These are phyloP conservation scores for Hipparchia semele DNA, from an alignment of 2,888 invertebrate species.

Conservation along the genomic window DNA sequence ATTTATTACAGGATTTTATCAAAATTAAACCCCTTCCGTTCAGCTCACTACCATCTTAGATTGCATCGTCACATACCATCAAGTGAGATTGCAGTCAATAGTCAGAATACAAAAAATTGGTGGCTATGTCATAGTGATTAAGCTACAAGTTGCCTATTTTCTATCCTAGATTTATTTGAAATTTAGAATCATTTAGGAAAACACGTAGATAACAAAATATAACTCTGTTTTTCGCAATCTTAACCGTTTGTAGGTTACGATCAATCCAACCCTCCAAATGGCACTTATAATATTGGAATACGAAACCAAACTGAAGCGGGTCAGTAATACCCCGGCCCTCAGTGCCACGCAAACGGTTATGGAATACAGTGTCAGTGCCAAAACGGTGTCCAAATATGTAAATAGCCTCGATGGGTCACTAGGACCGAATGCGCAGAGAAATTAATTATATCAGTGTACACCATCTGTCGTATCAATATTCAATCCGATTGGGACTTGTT, in stretches of 20 bases:
- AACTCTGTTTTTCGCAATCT: background rate
- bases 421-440: constrained; percentile 57
- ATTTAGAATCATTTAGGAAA: too few relatives aligned
- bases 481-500: constrained; percentile 69
- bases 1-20: too few relatives aligned
- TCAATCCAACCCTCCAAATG: constrained; percentile 12
- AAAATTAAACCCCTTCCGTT: background rate
- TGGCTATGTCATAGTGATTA: too few relatives aligned
- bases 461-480: constrained; percentile 79
- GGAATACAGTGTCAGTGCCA: constrained; percentile 36
- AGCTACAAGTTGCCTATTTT: too few relatives aligned
- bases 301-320: constrained; percentile 16
- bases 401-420: constrained; percentile 55
- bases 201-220: background rate
- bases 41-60: too few relatives aligned
- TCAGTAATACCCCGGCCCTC: constrained; percentile 12
- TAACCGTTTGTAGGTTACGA: background rate
- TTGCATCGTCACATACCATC: too few relatives aligned
- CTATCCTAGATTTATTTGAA: too few relatives aligned
- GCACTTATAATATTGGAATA: constrained; percentile 10
- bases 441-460: constrained; percentile 77
- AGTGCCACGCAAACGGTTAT: constrained; percentile 20
- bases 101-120: too few relatives aligned
- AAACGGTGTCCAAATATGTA: constrained; percentile 49
- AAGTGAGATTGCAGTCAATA: too few relatives aligned